Evolutionary conservation across 2,797 vertebrate species (phyloP), one percentile per base, ranked within the genome.

Genomic region (Enteromius mattozi): DNA sequence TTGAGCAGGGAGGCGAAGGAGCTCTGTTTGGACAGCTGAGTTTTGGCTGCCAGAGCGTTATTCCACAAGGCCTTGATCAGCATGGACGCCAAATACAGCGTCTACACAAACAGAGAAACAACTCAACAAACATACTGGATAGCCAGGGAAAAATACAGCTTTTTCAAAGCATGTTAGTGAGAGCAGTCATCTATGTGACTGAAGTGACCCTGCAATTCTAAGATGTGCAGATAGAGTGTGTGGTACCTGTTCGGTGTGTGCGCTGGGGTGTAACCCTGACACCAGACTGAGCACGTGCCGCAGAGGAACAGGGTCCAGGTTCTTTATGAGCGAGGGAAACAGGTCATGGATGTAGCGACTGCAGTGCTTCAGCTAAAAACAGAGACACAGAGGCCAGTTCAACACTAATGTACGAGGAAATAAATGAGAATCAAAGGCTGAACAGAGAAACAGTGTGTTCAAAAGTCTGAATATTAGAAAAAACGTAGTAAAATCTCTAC

Each of bases 51-150:
- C 90, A 99, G 94, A 5, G 98, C 97, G 86, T 99, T 99, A 93
- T 99, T 99, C 98, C 98, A 99, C 84, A 99, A 95, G 14, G 98
- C 98, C 94, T 99, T 99, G 92, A 99, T 99, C 89, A 99, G 94
- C 98, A 99, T 99, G 78, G 98, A 99, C 63, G 98, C 97, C 96
- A 99, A 94, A 90, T 99, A 99, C 86, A 99, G 88, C 0, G 98
- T 99, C 98, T 99, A 88, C 69, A 6, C 9, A 40, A 76, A 85
- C 40, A 80, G 21, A 86, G 16, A 70, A 59, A 78, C 9, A 49
- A 37, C 6, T 51, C 17, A 70, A 27, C 42, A 47, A 35, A 16
- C 61, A 30, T 1, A 14, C 24, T 51, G 21, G 21, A 61, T 9
- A 27, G 7, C 16, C 19, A 9, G 14, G 9, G 8, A 40, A 24